A percentile compares a stretch with the other conserved stretches of the same genome.
Conservation (phyloP, 2,888 invertebrate species). For the Tupiocoris notatus region DNA sequence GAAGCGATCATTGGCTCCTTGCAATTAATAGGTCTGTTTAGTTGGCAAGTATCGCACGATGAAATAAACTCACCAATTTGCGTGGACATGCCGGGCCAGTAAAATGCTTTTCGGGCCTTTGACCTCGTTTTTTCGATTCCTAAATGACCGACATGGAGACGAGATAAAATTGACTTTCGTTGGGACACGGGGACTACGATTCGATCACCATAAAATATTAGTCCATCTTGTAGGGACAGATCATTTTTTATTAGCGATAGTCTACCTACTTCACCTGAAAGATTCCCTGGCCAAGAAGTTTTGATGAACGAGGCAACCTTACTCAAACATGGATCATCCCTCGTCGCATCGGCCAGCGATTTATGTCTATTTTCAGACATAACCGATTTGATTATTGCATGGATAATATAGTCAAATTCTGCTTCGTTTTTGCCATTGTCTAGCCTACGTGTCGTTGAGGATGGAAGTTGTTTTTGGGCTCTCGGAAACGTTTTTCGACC, state of each 20-base stretch:
- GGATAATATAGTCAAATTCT: constrained; percentile 8
- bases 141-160: constrained; percentile 50
- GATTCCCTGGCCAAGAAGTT: not conserved
- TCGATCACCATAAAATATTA: constrained; percentile 1
- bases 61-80: constrained; percentile 50
- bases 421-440: no score
- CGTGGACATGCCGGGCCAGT: constrained; percentile 51
- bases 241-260: not conserved
- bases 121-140: constrained; percentile 50
- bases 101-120: constrained; percentile 50
- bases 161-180: constrained; percentile 46
- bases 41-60: constrained; percentile 19
- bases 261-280: constrained; percentile 11
- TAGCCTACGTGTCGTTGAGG: no score
- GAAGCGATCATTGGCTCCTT: constrained; percentile 48
- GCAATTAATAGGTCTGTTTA: constrained; percentile 12
- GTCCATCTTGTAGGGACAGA: not conserved
- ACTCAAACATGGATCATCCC: not conserved
- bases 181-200: constrained; percentile 43
- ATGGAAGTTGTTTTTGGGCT: no score
- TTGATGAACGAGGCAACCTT: not conserved
- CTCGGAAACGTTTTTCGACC: no score
- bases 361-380: not conserved
- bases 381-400: not conserved
- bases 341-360: not conserved